Evolutionary conservation across 2,888 invertebrate species (phyloP).

Genomic region (Caenorhabditis parvicauda): DNA sequence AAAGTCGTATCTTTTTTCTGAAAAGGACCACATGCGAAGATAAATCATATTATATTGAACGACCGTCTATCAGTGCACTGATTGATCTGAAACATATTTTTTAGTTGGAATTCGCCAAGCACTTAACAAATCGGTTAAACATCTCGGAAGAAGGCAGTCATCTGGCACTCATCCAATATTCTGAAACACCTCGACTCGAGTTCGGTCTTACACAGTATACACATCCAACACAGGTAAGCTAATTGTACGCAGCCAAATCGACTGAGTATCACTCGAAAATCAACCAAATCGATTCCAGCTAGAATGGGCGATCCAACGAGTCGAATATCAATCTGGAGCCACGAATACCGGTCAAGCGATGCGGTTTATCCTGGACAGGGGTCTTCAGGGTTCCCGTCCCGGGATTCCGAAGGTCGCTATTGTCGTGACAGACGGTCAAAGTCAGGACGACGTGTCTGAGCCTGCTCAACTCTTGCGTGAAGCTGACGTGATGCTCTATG

Average conservation of each 20-base stretch:
- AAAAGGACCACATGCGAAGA: background rate
- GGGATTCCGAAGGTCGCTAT: slow-evolving; percentile 63
- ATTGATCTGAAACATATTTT: slow-evolving; percentile 45
- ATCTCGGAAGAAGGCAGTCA: slow-evolving; percentile 60
- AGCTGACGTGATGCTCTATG: slow-evolving; percentile 62
- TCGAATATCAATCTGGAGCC: slow-evolving; percentile 56
- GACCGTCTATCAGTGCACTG: no score
- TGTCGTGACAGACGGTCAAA: slow-evolving; percentile 64
- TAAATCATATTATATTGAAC: background rate
- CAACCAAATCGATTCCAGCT: slow-evolving; percentile 31
- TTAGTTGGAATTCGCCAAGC: slow-evolving; percentile 60
- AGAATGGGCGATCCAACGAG: slow-evolving; percentile 56
- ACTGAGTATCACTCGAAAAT: background rate
- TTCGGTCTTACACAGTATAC: slow-evolving; percentile 57
- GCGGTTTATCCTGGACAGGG: slow-evolving; percentile 41
- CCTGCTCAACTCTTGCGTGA: slow-evolving; percentile 55
- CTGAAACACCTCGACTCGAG: slow-evolving; percentile 60
- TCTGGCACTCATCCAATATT: slow-evolving; percentile 63
- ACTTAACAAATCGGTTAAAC: slow-evolving; percentile 61
- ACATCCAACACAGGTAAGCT: slow-evolving; percentile 46
- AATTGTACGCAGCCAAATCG: background rate
- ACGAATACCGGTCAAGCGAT: slow-evolving; percentile 61
- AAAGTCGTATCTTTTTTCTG: no score
- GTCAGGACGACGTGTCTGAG: slow-evolving; percentile 60
- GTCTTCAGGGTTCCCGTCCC: slow-evolving; percentile 49